phyloP scores from a whole-genome alignment of 2,113 vertebrate species.

The Nesogale talazaci region DNA sequence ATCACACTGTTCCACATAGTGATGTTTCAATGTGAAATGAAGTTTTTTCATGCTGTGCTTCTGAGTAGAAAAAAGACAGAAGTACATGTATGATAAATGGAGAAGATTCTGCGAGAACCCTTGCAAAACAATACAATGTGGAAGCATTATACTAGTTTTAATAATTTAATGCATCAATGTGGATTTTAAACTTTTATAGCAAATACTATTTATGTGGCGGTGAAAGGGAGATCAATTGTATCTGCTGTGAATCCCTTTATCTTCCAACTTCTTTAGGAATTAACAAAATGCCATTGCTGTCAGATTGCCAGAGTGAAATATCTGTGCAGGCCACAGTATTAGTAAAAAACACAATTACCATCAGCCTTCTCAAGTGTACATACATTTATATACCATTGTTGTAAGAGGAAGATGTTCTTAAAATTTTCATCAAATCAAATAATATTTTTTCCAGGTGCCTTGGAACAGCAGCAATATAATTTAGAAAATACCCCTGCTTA shows the following conservation, averaged over 20 bases:
- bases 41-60: conserved; percentile 94
- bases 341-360: conserved; percentile 64
- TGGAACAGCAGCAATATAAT: conserved; percentile 19
- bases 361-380: conserved; percentile 64
- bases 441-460: conserved; percentile 8
- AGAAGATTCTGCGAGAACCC: conserved; percentile 87
- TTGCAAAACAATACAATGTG: conserved; percentile 90
- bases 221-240: conserved; percentile 77
- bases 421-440: conserved; percentile 53
- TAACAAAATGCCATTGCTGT: conserved; percentile 69
- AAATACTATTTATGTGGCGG: conserved; percentile 86
- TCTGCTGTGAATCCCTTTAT: conserved; percentile 79
- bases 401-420: conserved; percentile 35
- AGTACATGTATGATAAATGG: conserved; percentile 91
- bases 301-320: conserved; percentile 71
- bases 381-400: conserved; percentile 64
- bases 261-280: conserved; percentile 81
- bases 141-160: conserved; percentile 91
- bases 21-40: conserved; percentile 95
- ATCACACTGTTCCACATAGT: conserved; percentile 91
- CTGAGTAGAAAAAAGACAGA: conserved; percentile 91
- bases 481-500: conserved; percentile 37
- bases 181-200: conserved; percentile 94
- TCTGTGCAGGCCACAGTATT: conserved; percentile 49
- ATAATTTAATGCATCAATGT: conserved; percentile 92